Evolutionary conservation across 2,797 vertebrate genomes (phyloP).

Genomic region (Acanthurus lineatus): DNA sequence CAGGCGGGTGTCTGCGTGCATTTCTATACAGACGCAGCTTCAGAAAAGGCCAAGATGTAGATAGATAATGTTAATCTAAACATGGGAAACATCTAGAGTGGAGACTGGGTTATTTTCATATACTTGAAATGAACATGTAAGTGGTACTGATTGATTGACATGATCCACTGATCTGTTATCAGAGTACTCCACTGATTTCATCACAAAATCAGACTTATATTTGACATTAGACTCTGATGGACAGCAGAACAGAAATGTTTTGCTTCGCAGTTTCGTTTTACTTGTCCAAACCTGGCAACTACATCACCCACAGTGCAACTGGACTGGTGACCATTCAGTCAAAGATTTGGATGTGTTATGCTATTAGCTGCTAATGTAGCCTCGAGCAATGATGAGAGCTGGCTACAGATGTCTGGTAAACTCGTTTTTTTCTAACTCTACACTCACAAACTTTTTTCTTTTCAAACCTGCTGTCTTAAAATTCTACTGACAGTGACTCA

Average conservation of each 20-base stretch:
- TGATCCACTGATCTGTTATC: neutral
- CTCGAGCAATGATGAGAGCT: conserved; percentile 26
- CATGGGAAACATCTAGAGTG: neutral
- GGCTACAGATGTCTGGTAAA: conserved; percentile 9
- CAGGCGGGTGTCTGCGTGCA: conserved; percentile 29
- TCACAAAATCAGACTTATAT: too few relatives aligned
- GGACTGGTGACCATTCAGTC: conserved; percentile 1
- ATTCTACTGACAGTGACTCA: neutral
- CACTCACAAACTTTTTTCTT: neutral
- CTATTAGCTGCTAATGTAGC: conserved; percentile 12
- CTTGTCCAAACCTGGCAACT: conserved; percentile 2
- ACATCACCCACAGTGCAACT: conserved; percentile 44
- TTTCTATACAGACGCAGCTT: neutral
- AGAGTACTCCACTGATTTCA: neutral
- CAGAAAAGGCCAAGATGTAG: conserved; percentile 1
- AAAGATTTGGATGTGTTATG: neutral
- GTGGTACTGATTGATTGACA: conserved; percentile 1
- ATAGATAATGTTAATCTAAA: neutral
- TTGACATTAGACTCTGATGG: neutral
- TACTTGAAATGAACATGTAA: neutral
- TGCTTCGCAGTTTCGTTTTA: neutral
- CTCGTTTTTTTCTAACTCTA: conserved; percentile 21
- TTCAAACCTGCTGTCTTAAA: conserved; percentile 2
- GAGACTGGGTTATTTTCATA: neutral
- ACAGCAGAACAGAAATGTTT: neutral